Evolutionary conservation across 64 coral and sea anemone genomes (phyloP).

Genomic region (Acropora yongei): DNA sequence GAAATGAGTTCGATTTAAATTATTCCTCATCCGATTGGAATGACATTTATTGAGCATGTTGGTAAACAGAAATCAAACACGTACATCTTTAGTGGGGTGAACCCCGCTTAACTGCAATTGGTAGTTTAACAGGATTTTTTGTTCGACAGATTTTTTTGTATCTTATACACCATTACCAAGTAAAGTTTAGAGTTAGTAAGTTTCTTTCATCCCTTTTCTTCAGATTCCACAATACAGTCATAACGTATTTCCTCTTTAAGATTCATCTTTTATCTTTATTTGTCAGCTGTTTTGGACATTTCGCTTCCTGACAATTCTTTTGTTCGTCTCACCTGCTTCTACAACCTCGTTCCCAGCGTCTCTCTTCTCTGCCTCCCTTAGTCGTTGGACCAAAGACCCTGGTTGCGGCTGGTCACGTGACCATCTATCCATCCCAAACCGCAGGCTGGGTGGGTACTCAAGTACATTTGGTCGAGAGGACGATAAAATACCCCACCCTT

Average conservation of each 20-base stretch:
- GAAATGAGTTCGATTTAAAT: background rate
- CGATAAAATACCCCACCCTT: too few species aligned
- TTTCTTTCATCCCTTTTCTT: background rate
- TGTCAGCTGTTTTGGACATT: background rate
- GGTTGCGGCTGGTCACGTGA: too few species aligned
- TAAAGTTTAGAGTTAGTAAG: too few species aligned
- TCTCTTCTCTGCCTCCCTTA: too few species aligned
- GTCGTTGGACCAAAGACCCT: too few species aligned
- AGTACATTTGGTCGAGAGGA: too few species aligned
- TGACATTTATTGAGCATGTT: background rate
- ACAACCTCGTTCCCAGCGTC: too few species aligned
- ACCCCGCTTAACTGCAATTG: background rate
- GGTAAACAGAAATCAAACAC: slow-evolving; percentile 22
- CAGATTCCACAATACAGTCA: background rate
- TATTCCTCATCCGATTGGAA: background rate
- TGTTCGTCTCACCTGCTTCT: background rate
- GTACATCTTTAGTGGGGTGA: background rate
- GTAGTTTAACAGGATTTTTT: background rate
- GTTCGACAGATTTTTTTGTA: background rate
- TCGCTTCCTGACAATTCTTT: slow-evolving; percentile 1
- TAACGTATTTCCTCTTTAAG: background rate
- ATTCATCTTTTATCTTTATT: background rate
- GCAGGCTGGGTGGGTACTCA: too few species aligned
- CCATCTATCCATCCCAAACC: too few species aligned
- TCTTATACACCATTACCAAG: background rate